Evolutionary conservation across 1,140 invertebrate genomes (phyloP).

Genomic region (Mizuhopecten yessoensis): DNA sequence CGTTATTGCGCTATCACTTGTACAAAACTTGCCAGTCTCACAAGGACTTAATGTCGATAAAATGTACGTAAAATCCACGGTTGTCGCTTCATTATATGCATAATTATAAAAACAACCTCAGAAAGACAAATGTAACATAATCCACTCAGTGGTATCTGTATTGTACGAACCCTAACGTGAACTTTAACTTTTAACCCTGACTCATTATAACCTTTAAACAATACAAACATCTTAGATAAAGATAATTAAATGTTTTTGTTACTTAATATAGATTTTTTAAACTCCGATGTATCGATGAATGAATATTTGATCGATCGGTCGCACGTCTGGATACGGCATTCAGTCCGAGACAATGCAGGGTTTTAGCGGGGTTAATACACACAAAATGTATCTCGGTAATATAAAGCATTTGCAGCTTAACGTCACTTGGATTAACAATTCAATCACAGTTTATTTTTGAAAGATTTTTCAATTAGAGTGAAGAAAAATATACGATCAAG

Average conservation of each 20-base stretch:
- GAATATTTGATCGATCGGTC: neutral
- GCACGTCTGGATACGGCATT: neutral
- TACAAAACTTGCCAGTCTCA: too few species aligned
- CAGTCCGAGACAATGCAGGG: neutral
- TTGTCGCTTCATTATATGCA: too few species aligned
- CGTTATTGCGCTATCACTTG: too few species aligned
- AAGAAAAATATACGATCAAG: neutral
- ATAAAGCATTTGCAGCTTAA: neutral
- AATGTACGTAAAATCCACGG: too few species aligned
- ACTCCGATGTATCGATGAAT: conserved; percentile 25
- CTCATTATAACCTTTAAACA: neutral
- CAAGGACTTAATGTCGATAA: too few species aligned
- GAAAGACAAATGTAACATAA: neutral
- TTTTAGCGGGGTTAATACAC: neutral
- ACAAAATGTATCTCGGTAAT: neutral
- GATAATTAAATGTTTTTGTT: neutral
- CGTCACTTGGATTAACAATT: too few species aligned
- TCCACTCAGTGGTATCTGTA: neutral
- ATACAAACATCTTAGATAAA: neutral
- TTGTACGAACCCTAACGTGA: too few species aligned
- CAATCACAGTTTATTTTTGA: neutral
- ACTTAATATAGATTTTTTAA: neutral
- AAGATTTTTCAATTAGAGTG: neutral
- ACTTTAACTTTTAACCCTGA: neutral
- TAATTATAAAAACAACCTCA: too few species aligned